Base-by-base conservation (phyloP, 2,888 invertebrate species). In the Campoplex capitator region DNA sequence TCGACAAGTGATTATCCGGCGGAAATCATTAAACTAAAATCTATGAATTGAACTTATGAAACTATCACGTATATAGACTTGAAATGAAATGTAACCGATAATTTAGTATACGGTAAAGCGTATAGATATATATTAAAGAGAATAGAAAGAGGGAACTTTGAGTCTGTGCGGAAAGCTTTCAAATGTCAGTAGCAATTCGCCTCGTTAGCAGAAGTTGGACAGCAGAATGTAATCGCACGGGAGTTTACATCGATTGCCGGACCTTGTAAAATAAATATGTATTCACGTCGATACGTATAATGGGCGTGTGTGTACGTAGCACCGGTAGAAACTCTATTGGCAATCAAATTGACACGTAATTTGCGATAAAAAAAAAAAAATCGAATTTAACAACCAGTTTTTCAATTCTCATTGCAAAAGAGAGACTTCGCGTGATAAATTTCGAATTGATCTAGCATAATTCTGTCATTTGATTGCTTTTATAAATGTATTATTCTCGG, bases 21-120 rank as follows among this genome's bases (percentile, higher is more conserved):
- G 92, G 92, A 93, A 93, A 93, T 93, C 93, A 93, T 93, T 93
- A 93, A 93, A 93, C 93, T 93, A 92, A 93, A 93, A 93, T 93
- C 92, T 90, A 87, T 76, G 92, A 92, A 92, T 58, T 38, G 82
- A 28, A 23, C 56, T 56, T 58, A 35, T 38, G 32, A 79, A 75
- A 73, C 77, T 45, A 78, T 23, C 68, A 13, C 13, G 54, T 56
- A 58, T 58, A 70, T 58, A 70, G 68, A 65, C 67, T 54, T 42
- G 65, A 48, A 70, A 71, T 67, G 68, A 74, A 81, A 62, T 81
- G 83, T 86, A 86, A 76, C 90, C 90, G 90, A 90, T 91, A 35
- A 71, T 73, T 84, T 68, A 58, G 78, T 70, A 58, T 28, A 73
- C 32, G 28, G 51, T 68, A 54, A 32, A 32, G n/a, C 35, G 65